Evolutionary conservation across 2,888 invertebrate species (phyloP).

Genomic region (Serripes groenlandicus): DNA sequence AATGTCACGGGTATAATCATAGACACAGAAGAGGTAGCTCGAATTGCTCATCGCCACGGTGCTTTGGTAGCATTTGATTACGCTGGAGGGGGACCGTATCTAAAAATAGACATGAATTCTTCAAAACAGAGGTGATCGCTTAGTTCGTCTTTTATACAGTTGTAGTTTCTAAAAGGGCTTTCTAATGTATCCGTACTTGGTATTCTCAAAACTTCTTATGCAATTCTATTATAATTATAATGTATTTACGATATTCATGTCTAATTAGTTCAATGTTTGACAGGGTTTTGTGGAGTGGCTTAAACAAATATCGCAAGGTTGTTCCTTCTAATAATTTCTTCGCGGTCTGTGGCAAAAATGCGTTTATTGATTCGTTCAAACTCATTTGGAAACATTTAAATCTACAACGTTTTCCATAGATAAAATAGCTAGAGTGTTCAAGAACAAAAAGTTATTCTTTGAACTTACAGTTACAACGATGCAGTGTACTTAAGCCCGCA

Average conservation of each 20-base stretch:
- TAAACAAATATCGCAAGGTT: no score
- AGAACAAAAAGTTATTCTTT: no score
- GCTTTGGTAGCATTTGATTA: conserved; percentile 77
- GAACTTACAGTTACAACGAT: conserved; percentile 77
- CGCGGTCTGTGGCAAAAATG: no score
- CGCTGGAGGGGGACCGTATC: conserved; percentile 77
- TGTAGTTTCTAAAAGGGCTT: no score
- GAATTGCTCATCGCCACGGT: conserved; percentile 72
- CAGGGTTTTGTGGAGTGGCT: no score
- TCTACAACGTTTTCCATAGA: no score
- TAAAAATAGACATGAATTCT: conserved; percentile 76
- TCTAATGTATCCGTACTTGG: not conserved
- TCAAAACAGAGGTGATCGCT: conserved; percentile 71
- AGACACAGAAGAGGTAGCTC: conserved; percentile 71
- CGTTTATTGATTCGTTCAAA: no score
- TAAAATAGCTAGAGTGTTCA: no score
- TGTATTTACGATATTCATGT: not conserved
- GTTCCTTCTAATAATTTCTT: no score
- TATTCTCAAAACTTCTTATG: not conserved
- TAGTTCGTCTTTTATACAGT: not conserved
- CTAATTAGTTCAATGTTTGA: no score
- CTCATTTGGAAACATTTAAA: no score
- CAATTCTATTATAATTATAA: not conserved
- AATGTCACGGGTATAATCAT: conserved; percentile 80
- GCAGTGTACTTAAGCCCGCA: conserved; percentile 77